A percentile compares a stretch with the other conserved stretches of the same genome.
phyloP scores from a whole-genome alignment of 2,888 invertebrate genomes.

The Ceraclea dissimilis region DNA sequence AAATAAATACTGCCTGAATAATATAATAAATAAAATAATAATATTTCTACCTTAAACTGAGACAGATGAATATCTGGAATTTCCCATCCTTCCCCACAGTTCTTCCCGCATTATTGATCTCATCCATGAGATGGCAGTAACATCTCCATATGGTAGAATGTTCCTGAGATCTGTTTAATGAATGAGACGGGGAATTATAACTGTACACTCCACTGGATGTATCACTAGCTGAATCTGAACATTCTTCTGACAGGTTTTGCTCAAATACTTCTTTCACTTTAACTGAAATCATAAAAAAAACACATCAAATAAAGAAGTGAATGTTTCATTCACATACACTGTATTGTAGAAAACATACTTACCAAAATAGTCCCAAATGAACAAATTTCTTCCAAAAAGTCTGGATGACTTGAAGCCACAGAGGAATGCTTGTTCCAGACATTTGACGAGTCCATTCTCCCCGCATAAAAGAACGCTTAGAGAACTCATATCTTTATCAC shows the following conservation, averaged over 20 bases:
- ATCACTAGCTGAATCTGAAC: constrained; percentile 31
- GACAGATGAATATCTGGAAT: constrained; percentile 93
- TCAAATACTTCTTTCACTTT: constrained; percentile 77
- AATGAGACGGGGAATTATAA: constrained; percentile 31
- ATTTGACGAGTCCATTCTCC: constrained; percentile 87
- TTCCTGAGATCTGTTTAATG: constrained; percentile 45
- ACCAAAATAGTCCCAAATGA: constrained; percentile 98
- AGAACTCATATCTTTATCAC: constrained; percentile 72
- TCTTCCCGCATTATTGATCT: constrained; percentile 73
- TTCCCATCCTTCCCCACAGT: constrained; percentile 96
- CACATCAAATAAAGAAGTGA: too few relatives aligned
- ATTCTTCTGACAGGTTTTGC: constrained; percentile 59
- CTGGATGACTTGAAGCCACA: constrained; percentile 90
- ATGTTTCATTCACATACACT: too few relatives aligned
- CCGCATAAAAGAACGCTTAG: constrained; percentile 91
- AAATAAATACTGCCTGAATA: too few relatives aligned
- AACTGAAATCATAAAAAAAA: constrained; percentile 41
- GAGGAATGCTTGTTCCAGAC: constrained; percentile 91
- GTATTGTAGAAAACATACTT: constrained; percentile 31
- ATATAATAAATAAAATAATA: too few relatives aligned
- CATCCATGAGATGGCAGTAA: constrained; percentile 83
- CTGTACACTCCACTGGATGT: constrained; percentile 25
- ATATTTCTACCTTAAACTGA: constrained; percentile 65
- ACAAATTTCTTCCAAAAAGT: constrained; percentile 88
- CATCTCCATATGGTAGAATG: constrained; percentile 73